Base-by-base conservation (phyloP, 1,140 invertebrate genomes). In the Agraylea sexmaculata region DNA sequence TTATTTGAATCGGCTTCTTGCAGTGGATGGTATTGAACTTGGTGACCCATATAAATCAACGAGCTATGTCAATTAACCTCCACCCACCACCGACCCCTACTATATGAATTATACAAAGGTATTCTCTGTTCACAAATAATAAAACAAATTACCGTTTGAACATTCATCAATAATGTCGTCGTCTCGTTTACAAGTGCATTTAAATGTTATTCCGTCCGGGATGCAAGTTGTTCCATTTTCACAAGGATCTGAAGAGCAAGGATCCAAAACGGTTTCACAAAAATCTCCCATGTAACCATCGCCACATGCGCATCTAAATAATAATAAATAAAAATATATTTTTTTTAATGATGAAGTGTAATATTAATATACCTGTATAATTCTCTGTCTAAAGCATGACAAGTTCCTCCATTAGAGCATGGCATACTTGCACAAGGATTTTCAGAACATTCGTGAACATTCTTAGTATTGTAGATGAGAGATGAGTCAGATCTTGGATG, bases 321-420 rank as follows among this genome's bases (percentile, higher is more conserved):
- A 40, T 29, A 30, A 3, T 28, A 16, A 18, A 13, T n/a, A 30
- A 37, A 37, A 37, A 37, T 7, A 23, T 25, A 25, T 25, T 7
- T n/a, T 7, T 25, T 7, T 25, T 7, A 25, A 25, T 7, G n/a
- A 25, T 25, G n/a, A 18, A 35, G 21, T n/a, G 7, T n/a, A 27
- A n/a, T 8, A 27, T 27, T 27, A 27, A n/a, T n/a, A 27, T 45
- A 45, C 47, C 47, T 43, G 18, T 49, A 49, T 15, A 49, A 32
- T 37, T 45, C 68, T 28, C 69, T 69, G 51, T 77, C 77, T 20
- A 76, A 69, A 40, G 77, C 70, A 37, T 77, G 70, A 61, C 88
- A 92, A 8, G 78, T 79, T 6, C 78, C 87, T 1, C 78, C 80
- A 61, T 92, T 87, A 46, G 74, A 70, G 57, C 86, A 88, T 1